Base-by-base conservation (phyloP, 2,888 invertebrate species). In the Operophtera brumata region DNA sequence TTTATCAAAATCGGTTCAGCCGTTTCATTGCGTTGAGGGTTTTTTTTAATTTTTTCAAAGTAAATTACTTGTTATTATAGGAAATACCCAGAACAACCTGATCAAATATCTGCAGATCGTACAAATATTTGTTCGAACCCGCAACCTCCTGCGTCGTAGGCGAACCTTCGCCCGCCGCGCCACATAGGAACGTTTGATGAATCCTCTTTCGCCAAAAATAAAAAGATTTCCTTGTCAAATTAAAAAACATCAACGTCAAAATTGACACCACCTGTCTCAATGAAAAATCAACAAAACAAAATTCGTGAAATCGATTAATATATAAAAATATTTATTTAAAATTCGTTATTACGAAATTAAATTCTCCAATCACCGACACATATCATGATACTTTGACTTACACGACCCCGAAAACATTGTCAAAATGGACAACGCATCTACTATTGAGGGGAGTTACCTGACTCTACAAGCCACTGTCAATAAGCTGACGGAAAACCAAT, bases 401-500 rank as follows among this genome's bases (percentile, higher is more conserved):
- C 7, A 25, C 12, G 4, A 20, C 39, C 9, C 11, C 25, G 2
- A 20, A 12, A 36, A 51, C 11, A 14, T 37, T 3, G 40, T 32
- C 39, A 54, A 44, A 46, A 62, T 59, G 59, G 55, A 61, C 20
- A 20, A 20, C 39, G 34, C 12, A 12, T 39, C 45, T 1, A 13
- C 47, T 12, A 20, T 45, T 3, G 57, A 55, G n/a, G 50, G 48
- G 1, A 51, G 46, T 34, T 46, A 55, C 44, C 49, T 71, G 55
- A 49, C 63, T 10, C 57, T 86, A 0, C 77, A 82, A 32, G 74
- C 80, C 1, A 72, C 75, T 9, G 75, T 88, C 28, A 70, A 73
- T n/a, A 82, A 83, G 57, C 45, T 89, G 10, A 61, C 77, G 0
- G 73, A 75, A 11, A 78, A 67, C 34, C 87, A 88, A 46, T 68